Conservation (phyloP, 1,140 invertebrate genomes). For the Plutomurus gul region DNA sequence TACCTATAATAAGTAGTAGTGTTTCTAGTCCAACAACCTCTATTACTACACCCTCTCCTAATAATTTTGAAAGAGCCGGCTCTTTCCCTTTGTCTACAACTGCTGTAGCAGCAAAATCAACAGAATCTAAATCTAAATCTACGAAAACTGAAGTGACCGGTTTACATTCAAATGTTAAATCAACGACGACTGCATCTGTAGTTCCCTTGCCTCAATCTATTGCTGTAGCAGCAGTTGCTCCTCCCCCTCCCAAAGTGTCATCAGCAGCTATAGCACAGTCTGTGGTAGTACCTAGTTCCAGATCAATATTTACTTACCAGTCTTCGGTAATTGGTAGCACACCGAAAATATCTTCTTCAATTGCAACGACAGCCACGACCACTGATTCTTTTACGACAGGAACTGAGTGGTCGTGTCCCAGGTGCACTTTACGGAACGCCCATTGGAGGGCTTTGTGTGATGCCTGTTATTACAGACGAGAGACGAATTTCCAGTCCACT, state of each 20-base stretch:
- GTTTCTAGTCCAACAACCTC: background rate
- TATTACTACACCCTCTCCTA: no score
- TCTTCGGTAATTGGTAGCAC: background rate
- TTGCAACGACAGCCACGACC: background rate
- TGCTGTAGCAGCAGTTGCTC: background rate
- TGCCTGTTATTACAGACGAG: conserved; percentile 58
- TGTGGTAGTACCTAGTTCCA: background rate
- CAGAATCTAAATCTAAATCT: background rate
- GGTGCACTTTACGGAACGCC: conserved; percentile 63
- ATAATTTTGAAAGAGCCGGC: background rate
- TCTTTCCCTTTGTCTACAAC: no score
- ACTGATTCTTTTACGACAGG: background rate
- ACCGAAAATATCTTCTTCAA: background rate
- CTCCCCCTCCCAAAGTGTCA: background rate
- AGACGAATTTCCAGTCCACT: background rate
- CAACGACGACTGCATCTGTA: background rate
- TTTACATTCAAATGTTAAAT: background rate
- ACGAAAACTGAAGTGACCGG: background rate
- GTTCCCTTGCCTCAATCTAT: background rate
- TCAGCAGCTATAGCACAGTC: background rate
- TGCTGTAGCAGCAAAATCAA: background rate
- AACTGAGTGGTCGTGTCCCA: conserved; percentile 61
- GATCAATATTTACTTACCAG: background rate
- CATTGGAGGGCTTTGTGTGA: conserved; percentile 65
- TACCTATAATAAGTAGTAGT: no score